These are phyloP conservation scores for Poeciliopsis gracilis DNA, from an alignment of 2,797 vertebrate species.

Conservation along the genomic window DNA sequence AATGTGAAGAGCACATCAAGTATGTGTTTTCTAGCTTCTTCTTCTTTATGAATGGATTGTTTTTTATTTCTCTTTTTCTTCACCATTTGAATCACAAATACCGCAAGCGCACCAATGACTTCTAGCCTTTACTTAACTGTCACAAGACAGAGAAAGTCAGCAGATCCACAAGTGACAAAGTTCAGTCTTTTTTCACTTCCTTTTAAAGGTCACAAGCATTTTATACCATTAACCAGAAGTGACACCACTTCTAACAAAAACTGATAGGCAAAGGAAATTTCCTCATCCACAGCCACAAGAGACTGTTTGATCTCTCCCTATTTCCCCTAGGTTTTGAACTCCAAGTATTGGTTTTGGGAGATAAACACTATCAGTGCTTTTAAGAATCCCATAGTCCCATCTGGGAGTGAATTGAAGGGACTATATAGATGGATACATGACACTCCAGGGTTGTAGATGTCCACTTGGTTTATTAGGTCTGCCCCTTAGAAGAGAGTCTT, in stretches of 20 bases:
- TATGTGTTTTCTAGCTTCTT: background rate
- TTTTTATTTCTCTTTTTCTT: background rate
- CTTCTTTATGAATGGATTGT: background rate
- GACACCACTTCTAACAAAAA: conserved; percentile 31
- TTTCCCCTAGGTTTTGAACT: conserved; percentile 42
- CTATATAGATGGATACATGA: conserved; percentile 43
- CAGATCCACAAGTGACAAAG: conserved; percentile 15
- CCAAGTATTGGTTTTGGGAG: conserved; percentile 44
- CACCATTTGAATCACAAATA: background rate
- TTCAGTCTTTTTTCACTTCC: conserved; percentile 1
- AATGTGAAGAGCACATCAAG: background rate
- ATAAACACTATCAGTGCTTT: conserved; percentile 62
- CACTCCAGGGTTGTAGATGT: conserved; percentile 64
- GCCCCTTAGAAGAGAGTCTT: conserved; percentile 49
- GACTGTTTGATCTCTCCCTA: conserved; percentile 51
- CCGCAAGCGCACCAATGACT: background rate
- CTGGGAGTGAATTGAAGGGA: conserved; percentile 37
- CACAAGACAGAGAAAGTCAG: conserved; percentile 24
- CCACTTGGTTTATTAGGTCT: conserved; percentile 61
- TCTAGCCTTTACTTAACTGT: conserved; percentile 22
- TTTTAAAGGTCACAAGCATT: conserved; percentile 29
- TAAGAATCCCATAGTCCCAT: conserved; percentile 52
- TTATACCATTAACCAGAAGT: conserved; percentile 46
- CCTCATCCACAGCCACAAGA: conserved; percentile 14
- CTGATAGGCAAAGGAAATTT: conserved; percentile 42